phyloP scores from a whole-genome alignment of 2,888 invertebrate genomes.

The Pheosia gnoma region DNA sequence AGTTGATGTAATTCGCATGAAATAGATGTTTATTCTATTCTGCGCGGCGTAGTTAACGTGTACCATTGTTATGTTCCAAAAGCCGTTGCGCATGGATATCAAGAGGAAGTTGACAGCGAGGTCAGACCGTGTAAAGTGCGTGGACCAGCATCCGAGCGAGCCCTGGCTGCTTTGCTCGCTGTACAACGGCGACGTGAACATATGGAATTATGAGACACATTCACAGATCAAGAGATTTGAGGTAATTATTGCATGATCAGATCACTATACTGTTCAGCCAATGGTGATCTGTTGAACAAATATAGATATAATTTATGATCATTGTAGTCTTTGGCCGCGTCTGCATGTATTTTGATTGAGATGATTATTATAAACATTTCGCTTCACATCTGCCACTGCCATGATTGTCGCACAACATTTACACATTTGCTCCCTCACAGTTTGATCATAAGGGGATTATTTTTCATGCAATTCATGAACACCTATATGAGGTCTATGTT shows the following conservation, averaged over 20 bases:
- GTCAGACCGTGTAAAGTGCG: conserved; percentile 99
- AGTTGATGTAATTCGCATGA: conserved; percentile 45
- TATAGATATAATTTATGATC: no score
- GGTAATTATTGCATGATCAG: conserved; percentile 69
- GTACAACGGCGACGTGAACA: conserved; percentile 99
- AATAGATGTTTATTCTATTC: conserved; percentile 40
- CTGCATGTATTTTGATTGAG: no score
- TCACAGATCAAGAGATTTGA: conserved; percentile 93
- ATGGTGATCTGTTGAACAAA: no score
- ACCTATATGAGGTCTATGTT: no score
- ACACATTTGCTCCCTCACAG: no score
- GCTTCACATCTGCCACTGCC: no score
- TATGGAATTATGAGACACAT: conserved; percentile 99
- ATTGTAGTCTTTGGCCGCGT: no score
- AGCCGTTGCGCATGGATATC: conserved; percentile 98
- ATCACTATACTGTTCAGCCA: no score
- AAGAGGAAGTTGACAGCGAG: conserved; percentile 98
- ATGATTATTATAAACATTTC: no score
- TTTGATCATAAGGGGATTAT: no score
- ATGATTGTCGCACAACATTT: no score
- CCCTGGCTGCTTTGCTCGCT: conserved; percentile 99
- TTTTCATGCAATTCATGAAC: no score
- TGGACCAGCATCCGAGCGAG: conserved; percentile 98
- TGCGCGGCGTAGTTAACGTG: conserved; percentile 29
- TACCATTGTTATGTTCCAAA: conserved; percentile 57